Conservation (phyloP, 2,113 vertebrate species). For the Narcine bancroftii region DNA sequence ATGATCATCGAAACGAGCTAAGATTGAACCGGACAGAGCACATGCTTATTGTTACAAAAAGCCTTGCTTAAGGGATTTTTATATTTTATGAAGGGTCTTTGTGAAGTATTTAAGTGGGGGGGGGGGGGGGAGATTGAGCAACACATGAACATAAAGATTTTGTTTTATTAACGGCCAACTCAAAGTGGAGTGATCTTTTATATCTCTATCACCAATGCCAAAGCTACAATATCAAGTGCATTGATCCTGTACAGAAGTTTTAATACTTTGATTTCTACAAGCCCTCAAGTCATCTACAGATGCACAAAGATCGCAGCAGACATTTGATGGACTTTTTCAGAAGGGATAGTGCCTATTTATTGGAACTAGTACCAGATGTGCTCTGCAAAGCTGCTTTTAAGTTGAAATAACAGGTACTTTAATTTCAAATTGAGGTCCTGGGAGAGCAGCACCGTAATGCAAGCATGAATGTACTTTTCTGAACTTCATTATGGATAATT, state of each 20-base stretch:
- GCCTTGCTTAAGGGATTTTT: not conserved
- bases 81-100: slow-evolving; percentile 8
- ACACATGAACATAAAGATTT: not conserved
- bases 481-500: not conserved
- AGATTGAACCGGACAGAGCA: not conserved
- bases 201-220: not conserved
- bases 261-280: not conserved
- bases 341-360: not conserved
- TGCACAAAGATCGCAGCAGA: not conserved
- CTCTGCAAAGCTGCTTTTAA: not conserved
- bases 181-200: not conserved
- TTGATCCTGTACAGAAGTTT: not conserved
- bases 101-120: slow-evolving; percentile 1
- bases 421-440: not conserved
- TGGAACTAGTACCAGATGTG: not conserved
- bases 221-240: not conserved
- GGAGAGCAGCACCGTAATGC: not conserved
- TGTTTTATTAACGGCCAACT: not conserved
- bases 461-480: not conserved
- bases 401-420: not conserved
- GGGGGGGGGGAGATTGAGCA: not conserved
- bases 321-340: not conserved
- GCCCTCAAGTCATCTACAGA: not conserved
- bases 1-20: slow-evolving; percentile 1
- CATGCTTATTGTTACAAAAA: not conserved